Evolutionary conservation across 2,888 invertebrate genomes (phyloP).

Genomic region (Cataglyphis altisquamis): DNA sequence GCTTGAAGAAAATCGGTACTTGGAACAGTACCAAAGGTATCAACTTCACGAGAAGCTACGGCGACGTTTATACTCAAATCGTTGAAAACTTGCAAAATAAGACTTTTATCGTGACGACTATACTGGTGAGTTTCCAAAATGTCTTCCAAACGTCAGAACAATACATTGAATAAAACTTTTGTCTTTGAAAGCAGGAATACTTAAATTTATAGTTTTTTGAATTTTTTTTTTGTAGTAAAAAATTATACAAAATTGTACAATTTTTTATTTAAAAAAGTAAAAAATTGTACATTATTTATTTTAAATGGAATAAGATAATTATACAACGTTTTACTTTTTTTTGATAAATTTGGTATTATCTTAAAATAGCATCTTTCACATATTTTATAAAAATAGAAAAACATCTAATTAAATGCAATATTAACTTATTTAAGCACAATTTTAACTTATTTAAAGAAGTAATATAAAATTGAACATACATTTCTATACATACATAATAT

Average conservation of each 20-base stretch:
- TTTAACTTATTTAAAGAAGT: slow-evolving; percentile 3
- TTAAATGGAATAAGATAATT: background rate
- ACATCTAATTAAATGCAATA: background rate
- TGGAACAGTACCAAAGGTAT: slow-evolving; percentile 96
- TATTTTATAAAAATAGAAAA: background rate
- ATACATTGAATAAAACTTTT: slow-evolving; percentile 16
- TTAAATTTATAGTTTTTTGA: background rate
- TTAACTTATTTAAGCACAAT: no score
- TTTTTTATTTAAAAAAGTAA: no score
- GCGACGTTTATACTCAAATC: slow-evolving; percentile 94
- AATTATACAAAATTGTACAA: no score
- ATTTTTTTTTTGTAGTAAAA: background rate
- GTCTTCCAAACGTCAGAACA: background rate
- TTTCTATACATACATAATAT: background rate
- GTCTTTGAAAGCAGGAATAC: background rate
- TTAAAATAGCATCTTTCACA: background rate
- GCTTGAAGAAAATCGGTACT: slow-evolving; percentile 94
- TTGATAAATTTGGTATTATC: background rate
- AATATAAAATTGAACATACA: background rate
- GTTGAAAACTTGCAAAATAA: slow-evolving; percentile 97
- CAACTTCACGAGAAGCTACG: slow-evolving; percentile 94
- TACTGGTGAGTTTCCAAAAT: slow-evolving; percentile 90
- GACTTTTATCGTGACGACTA: slow-evolving; percentile 96
- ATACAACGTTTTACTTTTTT: background rate
- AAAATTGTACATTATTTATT: slow-evolving; percentile 2